These are phyloP conservation scores for Sebastes nivosus DNA, from an alignment of 2,797 vertebrate species.

Conservation along the genomic window DNA sequence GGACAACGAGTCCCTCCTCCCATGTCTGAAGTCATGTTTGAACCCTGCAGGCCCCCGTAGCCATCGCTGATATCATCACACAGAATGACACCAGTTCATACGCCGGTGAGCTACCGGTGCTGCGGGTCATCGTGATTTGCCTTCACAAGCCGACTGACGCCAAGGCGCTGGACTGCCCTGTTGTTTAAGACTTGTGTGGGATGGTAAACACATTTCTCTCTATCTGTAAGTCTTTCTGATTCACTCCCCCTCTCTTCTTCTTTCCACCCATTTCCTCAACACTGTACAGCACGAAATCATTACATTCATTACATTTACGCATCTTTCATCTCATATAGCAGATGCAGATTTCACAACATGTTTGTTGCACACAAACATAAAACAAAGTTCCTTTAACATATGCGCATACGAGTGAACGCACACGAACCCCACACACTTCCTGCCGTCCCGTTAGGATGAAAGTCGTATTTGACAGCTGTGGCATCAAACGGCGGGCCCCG, in stretches of 20 bases:
- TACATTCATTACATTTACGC: not conserved
- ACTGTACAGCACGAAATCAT: not conserved
- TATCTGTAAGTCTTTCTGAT: not conserved
- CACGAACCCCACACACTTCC: not conserved
- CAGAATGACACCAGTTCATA: slow-evolving; percentile 19
- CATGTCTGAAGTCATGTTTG: slow-evolving; percentile 48
- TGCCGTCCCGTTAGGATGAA: slow-evolving; percentile 45
- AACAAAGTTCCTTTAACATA: not conserved
- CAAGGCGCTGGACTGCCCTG: not conserved
- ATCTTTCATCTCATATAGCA: not conserved
- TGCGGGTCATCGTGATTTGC: slow-evolving; percentile 27
- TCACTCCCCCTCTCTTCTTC: not conserved
- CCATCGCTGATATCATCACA: slow-evolving; percentile 26
- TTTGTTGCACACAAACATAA: not conserved
- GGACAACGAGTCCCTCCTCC: slow-evolving; percentile 29
- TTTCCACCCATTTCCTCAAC: not conserved
- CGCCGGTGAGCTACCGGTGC: slow-evolving; percentile 26
- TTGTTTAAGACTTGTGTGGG: slow-evolving; percentile 35
- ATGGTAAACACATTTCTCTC: slow-evolving; percentile 27
- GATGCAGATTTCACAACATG: not conserved
- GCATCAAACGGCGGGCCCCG: slow-evolving; percentile 61
- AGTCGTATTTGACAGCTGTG: slow-evolving; percentile 65
- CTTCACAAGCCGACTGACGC: slow-evolving; percentile 48
- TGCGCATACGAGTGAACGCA: not conserved
- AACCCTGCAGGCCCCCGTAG: slow-evolving; percentile 53